These are phyloP conservation scores for Centroberyx gerrardi DNA, from an alignment of 2,797 vertebrate genomes.

Conservation along the genomic window DNA sequence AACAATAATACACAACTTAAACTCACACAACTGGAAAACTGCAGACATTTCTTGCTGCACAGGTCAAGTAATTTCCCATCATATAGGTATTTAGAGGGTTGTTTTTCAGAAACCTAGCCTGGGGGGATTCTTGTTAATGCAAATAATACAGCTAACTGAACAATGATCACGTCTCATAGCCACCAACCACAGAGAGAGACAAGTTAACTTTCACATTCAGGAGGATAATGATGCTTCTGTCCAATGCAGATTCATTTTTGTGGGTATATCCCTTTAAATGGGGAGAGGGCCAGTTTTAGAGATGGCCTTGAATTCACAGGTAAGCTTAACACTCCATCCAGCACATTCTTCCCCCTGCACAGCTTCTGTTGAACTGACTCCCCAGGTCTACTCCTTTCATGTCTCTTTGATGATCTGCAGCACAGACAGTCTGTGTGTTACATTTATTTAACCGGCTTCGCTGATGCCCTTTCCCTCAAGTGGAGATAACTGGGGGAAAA, in stretches of 20 bases:
- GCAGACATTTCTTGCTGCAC: too few species aligned
- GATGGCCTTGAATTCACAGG: not conserved
- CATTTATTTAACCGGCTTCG: not conserved
- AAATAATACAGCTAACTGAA: too few species aligned
- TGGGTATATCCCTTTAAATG: not conserved
- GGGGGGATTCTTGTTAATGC: too few species aligned
- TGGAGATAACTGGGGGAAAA: constrained; percentile 16
- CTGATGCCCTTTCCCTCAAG: constrained; percentile 30
- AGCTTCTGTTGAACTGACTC: not conserved
- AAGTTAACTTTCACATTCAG: too few species aligned
- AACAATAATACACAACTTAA: too few species aligned
- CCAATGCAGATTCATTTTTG: not conserved
- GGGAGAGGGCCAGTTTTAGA: not conserved
- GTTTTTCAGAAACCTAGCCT: too few species aligned
- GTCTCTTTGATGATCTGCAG: constrained; percentile 22
- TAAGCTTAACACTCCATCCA: not conserved
- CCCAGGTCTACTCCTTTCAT: constrained; percentile 8
- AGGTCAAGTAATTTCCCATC: too few species aligned
- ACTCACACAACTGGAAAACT: too few species aligned
- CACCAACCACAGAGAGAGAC: too few species aligned
- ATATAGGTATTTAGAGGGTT: too few species aligned
- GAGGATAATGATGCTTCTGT: not conserved
- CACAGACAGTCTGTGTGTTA: constrained; percentile 18
- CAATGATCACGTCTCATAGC: too few species aligned
- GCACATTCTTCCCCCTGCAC: not conserved